Evolutionary conservation across 2,888 invertebrate species (phyloP).

Genomic region (Caenorhabditis zanzibari): DNA sequence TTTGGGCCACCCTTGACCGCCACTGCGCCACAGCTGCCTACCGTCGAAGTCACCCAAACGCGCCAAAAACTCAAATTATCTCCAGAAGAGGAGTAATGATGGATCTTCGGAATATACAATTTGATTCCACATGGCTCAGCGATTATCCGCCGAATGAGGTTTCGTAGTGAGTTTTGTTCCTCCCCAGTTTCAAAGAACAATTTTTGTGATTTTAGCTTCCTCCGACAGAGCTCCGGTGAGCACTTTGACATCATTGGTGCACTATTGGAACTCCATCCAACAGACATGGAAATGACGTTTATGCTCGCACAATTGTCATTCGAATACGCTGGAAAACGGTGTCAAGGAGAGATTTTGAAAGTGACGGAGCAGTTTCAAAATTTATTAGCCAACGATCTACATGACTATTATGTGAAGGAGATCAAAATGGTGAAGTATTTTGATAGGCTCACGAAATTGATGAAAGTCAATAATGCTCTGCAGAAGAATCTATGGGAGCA

Average conservation of each 20-base stretch:
- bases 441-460: slow-evolving; percentile 61
- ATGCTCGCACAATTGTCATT: slow-evolving; percentile 62
- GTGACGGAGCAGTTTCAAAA: slow-evolving; percentile 44
- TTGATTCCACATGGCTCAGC: slow-evolving; percentile 53
- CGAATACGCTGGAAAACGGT: slow-evolving; percentile 57
- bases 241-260: slow-evolving; percentile 48
- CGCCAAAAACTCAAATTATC: slow-evolving; percentile 30
- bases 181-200: too few relatives aligned
- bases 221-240: slow-evolving; percentile 18
- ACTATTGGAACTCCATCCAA: slow-evolving; percentile 43
- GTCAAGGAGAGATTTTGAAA: slow-evolving; percentile 42
- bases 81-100: slow-evolving; percentile 28
- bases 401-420: slow-evolving; percentile 62
- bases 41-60: slow-evolving; percentile 12
- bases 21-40: slow-evolving; percentile 36
- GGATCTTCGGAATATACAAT: slow-evolving; percentile 15
- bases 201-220: slow-evolving; percentile 19
- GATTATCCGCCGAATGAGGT: slow-evolving; percentile 30
- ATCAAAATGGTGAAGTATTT: slow-evolving; percentile 62
- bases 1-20: slow-evolving; percentile 55
- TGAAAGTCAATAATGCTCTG: slow-evolving; percentile 66
- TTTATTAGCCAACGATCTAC: slow-evolving; percentile 58
- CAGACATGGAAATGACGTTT: slow-evolving; percentile 59
- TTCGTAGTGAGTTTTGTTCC: slow-evolving; percentile 25
- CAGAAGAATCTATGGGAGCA: slow-evolving; percentile 65